Evolutionary conservation across 2,888 invertebrate species (phyloP).

Genomic region (Drosophila demipolita): DNA sequence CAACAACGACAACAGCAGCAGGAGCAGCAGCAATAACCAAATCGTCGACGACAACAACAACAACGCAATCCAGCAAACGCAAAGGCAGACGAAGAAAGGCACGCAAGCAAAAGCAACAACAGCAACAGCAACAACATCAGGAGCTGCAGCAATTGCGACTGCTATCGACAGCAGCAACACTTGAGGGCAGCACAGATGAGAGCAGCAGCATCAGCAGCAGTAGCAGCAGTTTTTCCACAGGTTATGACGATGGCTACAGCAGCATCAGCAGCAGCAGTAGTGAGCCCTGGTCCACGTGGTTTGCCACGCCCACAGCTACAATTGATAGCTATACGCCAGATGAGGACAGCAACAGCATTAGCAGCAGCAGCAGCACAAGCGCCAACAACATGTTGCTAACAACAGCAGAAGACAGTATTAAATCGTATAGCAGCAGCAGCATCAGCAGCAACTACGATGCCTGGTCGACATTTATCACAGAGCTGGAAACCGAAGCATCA

Average conservation of each 20-base stretch:
- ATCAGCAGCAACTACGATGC: slow-evolving; percentile 60
- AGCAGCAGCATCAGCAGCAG: slow-evolving; percentile 39
- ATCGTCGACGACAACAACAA: slow-evolving; percentile 52
- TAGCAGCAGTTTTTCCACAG: slow-evolving; percentile 52
- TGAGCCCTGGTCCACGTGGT: slow-evolving; percentile 70
- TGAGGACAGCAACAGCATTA: slow-evolving; percentile 32
- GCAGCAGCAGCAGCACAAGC: slow-evolving; percentile 53
- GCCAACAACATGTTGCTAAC: slow-evolving; percentile 53
- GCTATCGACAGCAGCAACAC: slow-evolving; percentile 52
- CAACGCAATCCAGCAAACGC: slow-evolving; percentile 74
- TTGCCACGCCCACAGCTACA: slow-evolving; percentile 60
- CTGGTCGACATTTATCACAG: slow-evolving; percentile 63
- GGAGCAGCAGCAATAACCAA: slow-evolving; percentile 54
- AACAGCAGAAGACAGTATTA: slow-evolving; percentile 72
- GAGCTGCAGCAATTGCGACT: slow-evolving; percentile 36
- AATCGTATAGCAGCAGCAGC: slow-evolving; percentile 47
- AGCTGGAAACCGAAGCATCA: slow-evolving; percentile 62
- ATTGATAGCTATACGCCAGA: slow-evolving; percentile 55
- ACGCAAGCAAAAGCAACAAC: slow-evolving; percentile 49
- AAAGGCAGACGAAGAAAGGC: slow-evolving; percentile 82
- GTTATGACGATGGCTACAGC: slow-evolving; percentile 56
- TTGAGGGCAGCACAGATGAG: slow-evolving; percentile 33
- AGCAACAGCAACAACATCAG: slow-evolving; percentile 34
- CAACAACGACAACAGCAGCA: slow-evolving; percentile 51
- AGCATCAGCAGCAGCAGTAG: slow-evolving; percentile 49